Conservation (phyloP, 2,888 invertebrate species). For the Rhyacophila evoluta region DNA sequence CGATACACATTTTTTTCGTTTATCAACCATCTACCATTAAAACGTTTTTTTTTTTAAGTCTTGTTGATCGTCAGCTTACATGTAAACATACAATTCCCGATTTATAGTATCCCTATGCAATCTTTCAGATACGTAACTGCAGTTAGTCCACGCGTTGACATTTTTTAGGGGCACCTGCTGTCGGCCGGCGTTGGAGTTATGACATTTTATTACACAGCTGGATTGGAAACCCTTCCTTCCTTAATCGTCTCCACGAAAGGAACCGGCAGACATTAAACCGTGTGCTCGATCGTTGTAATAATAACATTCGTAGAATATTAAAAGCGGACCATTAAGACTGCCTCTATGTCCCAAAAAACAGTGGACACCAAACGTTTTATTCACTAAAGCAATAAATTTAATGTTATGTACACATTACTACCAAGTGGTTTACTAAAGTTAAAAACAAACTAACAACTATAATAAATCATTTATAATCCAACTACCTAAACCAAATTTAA, state of each 20-base stretch:
- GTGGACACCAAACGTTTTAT: neutral
- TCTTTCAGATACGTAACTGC: neutral
- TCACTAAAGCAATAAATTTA: too few species aligned
- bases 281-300: constrained; percentile 43
- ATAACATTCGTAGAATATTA: constrained; percentile 40
- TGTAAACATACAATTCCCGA: neutral
- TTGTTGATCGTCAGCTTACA: neutral
- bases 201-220: neutral
- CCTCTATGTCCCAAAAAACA: neutral
- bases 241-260: neutral
- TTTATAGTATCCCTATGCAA: neutral
- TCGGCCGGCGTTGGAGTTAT: neutral
- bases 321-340: constrained; percentile 39
- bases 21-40: too few species aligned
- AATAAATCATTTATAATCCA: too few species aligned
- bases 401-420: too few species aligned
- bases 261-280: constrained; percentile 15
- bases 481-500: too few species aligned
- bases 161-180: neutral
- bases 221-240: neutral
- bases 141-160: neutral
- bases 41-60: neutral
- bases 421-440: too few species aligned
- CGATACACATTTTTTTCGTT: too few species aligned
- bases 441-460: too few species aligned